phyloP scores from a whole-genome alignment of 1,140 invertebrate genomes.

The Teleogryllus occipitalis region DNA sequence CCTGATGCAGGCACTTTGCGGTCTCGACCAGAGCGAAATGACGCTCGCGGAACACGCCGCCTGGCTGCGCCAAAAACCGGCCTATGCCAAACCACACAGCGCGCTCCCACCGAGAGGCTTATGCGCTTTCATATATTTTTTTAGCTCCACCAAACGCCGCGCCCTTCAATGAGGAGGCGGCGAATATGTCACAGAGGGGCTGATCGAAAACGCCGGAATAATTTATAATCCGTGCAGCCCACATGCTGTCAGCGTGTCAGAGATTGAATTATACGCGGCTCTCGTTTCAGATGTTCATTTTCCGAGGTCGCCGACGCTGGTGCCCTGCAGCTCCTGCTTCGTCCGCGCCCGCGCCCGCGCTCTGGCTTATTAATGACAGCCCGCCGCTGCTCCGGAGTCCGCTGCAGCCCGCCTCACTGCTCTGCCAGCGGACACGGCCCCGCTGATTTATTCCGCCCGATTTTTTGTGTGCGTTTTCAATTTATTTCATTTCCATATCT shows the following conservation, averaged over 20 bases:
- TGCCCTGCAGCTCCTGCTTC: not conserved
- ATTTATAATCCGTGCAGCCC: not conserved
- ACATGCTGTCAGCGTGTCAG: not conserved
- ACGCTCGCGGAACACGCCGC: too few relatives aligned
- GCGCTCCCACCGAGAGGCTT: too few relatives aligned
- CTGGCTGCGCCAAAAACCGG: too few relatives aligned
- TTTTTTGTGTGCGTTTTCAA: too few relatives aligned
- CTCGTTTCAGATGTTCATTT: not conserved
- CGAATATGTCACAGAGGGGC: not conserved
- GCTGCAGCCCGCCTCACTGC: too few relatives aligned
- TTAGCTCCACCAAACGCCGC: not conserved
- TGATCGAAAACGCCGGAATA: not conserved
- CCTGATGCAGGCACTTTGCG: not conserved
- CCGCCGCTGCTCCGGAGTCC: too few relatives aligned
- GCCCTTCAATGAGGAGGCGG: not conserved
- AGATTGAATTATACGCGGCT: not conserved
- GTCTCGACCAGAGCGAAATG: too few relatives aligned
- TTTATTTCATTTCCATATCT: too few relatives aligned
- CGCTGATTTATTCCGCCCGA: too few relatives aligned
- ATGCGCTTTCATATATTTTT: not conserved
- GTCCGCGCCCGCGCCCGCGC: too few relatives aligned
- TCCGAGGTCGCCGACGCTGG: not conserved
- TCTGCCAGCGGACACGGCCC: too few relatives aligned
- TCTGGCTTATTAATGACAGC: not conserved
- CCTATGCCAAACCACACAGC: too few relatives aligned